Evolutionary conservation across 2,888 invertebrate genomes (phyloP).

Genomic region (Leptopterna dolabrata): DNA sequence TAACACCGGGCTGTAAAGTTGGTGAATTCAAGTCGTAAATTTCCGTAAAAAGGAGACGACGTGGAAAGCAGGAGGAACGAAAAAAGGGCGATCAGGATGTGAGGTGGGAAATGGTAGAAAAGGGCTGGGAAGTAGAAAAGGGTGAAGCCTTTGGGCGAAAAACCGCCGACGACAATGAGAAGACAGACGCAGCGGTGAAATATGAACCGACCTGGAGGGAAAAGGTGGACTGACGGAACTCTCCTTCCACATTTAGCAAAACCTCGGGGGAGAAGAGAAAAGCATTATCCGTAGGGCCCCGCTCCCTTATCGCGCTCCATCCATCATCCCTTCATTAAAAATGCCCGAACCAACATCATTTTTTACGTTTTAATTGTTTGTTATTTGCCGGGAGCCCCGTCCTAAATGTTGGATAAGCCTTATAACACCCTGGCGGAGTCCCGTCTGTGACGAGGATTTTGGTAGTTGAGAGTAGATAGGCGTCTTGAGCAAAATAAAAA

Average conservation of each 20-base stretch:
- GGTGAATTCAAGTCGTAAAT: constrained; percentile 12
- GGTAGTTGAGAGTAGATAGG: neutral
- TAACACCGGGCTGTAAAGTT: neutral
- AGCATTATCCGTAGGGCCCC: neutral
- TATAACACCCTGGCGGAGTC: neutral
- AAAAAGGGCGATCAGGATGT: constrained; percentile 17
- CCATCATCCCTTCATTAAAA: constrained; percentile 31
- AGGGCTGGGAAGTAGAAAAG: neutral
- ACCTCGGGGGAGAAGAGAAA: neutral
- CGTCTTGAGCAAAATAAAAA: neutral
- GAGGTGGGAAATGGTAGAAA: neutral
- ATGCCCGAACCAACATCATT: constrained; percentile 18
- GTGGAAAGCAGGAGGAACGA: neutral
- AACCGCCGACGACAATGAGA: constrained; percentile 16
- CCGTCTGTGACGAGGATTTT: neutral
- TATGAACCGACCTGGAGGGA: neutral
- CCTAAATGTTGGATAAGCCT: neutral
- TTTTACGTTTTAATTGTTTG: constrained; percentile 27
- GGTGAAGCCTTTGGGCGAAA: neutral
- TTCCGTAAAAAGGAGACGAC: neutral
- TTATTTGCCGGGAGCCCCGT: neutral
- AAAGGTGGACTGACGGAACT: neutral
- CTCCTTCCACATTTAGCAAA: neutral
- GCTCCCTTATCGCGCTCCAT: neutral
- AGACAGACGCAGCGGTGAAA: neutral